A percentile compares a stretch with the other conserved stretches of the same genome.
Evolutionary conservation across 2,113 vertebrate species (phyloP).

Genomic region (Catharus bicknelli): DNA sequence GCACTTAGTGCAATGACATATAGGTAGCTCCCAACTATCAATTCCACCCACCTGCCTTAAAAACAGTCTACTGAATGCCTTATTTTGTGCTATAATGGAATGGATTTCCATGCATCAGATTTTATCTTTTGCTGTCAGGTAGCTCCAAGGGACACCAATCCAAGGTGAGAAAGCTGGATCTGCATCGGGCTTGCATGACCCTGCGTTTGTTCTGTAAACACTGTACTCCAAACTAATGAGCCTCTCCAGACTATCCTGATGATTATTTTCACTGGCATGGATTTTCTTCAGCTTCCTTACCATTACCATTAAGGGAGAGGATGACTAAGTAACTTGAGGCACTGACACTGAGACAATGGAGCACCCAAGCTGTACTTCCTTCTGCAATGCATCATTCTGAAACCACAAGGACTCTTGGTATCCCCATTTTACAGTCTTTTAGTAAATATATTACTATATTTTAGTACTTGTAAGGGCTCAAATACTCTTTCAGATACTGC

Average conservation of each 20-base stretch:
- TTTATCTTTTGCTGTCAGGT: neutral
- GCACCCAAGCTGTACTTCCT: neutral
- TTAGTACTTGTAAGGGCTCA: neutral
- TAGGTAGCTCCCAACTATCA: neutral
- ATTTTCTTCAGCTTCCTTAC: neutral
- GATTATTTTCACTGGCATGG: neutral
- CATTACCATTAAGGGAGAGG: neutral
- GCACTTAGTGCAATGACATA: neutral
- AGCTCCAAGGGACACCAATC: neutral
- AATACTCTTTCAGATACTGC: neutral
- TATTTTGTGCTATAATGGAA: neutral
- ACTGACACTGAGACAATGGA: neutral
- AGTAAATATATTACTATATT: neutral
- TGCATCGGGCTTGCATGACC: neutral
- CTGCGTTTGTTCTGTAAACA: neutral
- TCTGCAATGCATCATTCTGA: neutral
- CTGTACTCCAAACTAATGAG: neutral
- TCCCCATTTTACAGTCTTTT: neutral
- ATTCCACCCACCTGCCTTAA: neutral
- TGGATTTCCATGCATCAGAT: neutral
- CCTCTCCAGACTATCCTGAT: neutral
- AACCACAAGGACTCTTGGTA: neutral
- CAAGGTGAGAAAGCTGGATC: neutral
- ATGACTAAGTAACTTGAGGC: constrained; percentile 6
- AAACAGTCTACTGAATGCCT: neutral